Conservation (phyloP, 1,140 invertebrate genomes). For the Caenorhabditis elegans region DNA sequence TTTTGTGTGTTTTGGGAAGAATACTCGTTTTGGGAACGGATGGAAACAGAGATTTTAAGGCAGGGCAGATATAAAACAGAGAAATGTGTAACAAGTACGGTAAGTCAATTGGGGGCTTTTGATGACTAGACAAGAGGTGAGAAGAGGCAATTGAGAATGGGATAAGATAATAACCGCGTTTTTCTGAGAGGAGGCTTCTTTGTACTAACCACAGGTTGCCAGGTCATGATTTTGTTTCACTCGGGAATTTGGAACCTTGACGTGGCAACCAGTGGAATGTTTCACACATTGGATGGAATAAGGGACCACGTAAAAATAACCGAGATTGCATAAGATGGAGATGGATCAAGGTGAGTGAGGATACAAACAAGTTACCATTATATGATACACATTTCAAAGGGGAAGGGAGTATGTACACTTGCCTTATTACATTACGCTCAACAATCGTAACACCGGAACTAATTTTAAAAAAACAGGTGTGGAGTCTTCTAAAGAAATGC, state of each 20-base stretch:
- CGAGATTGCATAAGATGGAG: conserved; percentile 25
- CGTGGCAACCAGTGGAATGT: background rate
- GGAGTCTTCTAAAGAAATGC: conserved; percentile 10
- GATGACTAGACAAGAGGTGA: conserved; percentile 10
- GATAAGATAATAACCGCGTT: conserved; percentile 25
- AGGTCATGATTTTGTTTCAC: background rate
- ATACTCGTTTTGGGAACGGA: conserved; percentile 25
- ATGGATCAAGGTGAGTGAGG: conserved; percentile 26
- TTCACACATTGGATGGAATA: conserved; percentile 23
- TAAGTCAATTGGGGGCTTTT: background rate
- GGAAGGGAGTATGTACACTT: background rate
- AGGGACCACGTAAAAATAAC: conserved; percentile 8
- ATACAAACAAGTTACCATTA: conserved; percentile 23
- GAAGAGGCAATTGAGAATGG: conserved; percentile 6
- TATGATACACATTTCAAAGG: conserved; percentile 31
- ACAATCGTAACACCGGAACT: conserved; percentile 24
- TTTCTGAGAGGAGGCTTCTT: conserved; percentile 19
- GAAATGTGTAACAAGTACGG: conserved; percentile 28
- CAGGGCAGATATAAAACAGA: conserved; percentile 5
- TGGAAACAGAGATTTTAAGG: background rate
- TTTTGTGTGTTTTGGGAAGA: background rate
- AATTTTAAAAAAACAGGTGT: background rate
- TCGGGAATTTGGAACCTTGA: background rate
- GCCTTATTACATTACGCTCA: conserved; percentile 23
- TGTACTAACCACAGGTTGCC: conserved; percentile 22